A percentile compares a stretch with the other conserved stretches of the same genome.
Conservation (phyloP, 2,888 invertebrate species). For the Polymixis lichenea region DNA sequence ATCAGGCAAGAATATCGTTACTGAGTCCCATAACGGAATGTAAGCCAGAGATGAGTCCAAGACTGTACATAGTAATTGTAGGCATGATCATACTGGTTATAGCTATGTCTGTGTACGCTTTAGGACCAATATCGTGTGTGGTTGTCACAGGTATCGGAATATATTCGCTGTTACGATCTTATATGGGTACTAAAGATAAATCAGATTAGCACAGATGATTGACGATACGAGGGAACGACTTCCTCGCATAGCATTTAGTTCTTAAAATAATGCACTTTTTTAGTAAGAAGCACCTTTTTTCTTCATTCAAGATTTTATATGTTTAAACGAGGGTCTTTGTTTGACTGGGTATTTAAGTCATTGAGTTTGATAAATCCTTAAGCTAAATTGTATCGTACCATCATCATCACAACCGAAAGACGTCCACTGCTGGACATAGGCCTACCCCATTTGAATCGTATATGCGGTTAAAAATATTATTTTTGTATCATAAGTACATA, state of each 20-base stretch:
- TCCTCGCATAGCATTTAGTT: not conserved
- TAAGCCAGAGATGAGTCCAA: conserved; percentile 64
- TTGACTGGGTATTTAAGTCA: not conserved
- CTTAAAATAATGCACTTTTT: conserved; percentile 13
- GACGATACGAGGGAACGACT: not conserved
- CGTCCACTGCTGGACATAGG: too few species aligned
- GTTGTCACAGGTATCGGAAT: conserved; percentile 67
- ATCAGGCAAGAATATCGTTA: conserved; percentile 49
- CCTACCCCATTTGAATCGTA: not conserved
- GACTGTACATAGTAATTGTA: conserved; percentile 69
- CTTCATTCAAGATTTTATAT: not conserved
- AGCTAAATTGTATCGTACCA: not conserved
- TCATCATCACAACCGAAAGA: too few species aligned
- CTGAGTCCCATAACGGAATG: conserved; percentile 73
- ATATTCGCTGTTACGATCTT: conserved; percentile 60
- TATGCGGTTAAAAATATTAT: not conserved
- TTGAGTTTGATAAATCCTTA: not conserved
- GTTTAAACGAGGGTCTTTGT: not conserved
- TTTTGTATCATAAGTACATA: not conserved
- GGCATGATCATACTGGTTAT: conserved; percentile 74
- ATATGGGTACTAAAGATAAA: conserved; percentile 54
- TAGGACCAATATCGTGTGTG: conserved; percentile 75
- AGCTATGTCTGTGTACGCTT: conserved; percentile 73
- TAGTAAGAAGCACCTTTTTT: conserved; percentile 1
- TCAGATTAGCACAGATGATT: conserved; percentile 9